Conservation (phyloP, 1,140 invertebrate species). For the Procambarus clarkii region DNA sequence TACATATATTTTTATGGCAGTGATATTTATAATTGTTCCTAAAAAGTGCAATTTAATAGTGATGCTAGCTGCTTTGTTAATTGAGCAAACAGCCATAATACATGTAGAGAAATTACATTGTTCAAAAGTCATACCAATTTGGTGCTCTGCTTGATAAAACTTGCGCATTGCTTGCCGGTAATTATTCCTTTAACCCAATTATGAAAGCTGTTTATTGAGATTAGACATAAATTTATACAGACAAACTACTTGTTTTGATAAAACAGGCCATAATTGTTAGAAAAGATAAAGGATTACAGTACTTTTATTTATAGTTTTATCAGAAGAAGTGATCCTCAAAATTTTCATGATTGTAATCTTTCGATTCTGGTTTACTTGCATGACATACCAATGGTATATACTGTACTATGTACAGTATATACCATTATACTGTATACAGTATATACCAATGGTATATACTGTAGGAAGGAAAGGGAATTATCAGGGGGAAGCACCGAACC, state of each 20-base stretch:
- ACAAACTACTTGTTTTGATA: not conserved
- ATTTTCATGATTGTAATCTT: not conserved
- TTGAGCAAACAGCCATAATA: not conserved
- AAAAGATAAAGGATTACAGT: not conserved
- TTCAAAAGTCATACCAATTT: not conserved
- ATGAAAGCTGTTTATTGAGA: not conserved
- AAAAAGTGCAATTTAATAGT: constrained; percentile 2
- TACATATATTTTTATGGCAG: constrained; percentile 26
- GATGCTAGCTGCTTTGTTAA: not conserved
- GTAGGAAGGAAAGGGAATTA: too few species aligned
- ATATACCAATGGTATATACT: too few species aligned
- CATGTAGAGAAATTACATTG: not conserved
- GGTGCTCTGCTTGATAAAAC: not conserved
- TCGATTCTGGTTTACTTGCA: too few species aligned
- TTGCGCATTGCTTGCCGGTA: not conserved
- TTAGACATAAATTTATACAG: not conserved
- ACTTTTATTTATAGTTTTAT: not conserved
- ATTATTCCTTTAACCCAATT: not conserved
- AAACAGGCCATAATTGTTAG: not conserved
- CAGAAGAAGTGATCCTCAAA: not conserved
- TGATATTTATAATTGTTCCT: constrained; percentile 26
- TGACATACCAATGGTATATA: too few species aligned
- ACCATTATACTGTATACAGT: too few species aligned
- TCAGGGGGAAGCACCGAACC: too few species aligned
- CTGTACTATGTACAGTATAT: too few species aligned